Evolutionary conservation across 2,888 invertebrate genomes (phyloP), one percentile per base, ranked within the genome.

Genomic region (Agriopis marginaria): DNA sequence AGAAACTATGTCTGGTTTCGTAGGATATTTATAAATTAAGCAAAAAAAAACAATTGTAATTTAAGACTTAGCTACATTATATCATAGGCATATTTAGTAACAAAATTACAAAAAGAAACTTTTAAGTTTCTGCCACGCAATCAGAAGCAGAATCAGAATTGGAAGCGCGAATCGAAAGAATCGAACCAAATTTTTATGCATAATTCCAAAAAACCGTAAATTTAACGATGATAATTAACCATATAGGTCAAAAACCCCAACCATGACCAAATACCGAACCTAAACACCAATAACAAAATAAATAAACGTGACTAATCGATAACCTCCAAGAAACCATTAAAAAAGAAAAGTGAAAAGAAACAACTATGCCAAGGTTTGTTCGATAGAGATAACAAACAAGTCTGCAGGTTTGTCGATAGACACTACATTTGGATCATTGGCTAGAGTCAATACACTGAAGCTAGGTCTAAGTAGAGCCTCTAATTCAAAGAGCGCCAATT

Each of bases 331-430:
- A 53, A 64, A 63, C 67, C n/a, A 61, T 62, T 64, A 67, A 64
- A 66, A 70, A 71, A 68, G 64, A 61, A 68, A 71, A 68, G 64
- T 64, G 67, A 65, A 71, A 71, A 68, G 49, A 50, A 49, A 59
- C 50, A 56, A 78, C 75, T 66, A 72, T 84, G 85, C 77, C 82
- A 84, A 82, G 84, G 84, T 74, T 76, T 61, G 51, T 71, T 68
- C 65, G 72, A 75, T 72, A 74, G 71, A 76, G 71, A 80, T 73
- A 80, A 78, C 74, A 77, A 63, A 63, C 68, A 45, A 45, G 61
- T 65, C 14, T 59, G 17, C 68, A 56, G 67, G 60, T 53, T 59
- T 56, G 44, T 17, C 53, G 55, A 62, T 69, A 63, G 54, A 60
- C 17, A 61, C 17, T 42, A 62, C 45, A 66, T 66, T 66, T 60